phyloP scores from a whole-genome alignment of 1,140 invertebrate genomes.

The Euglossa dilemma region DNA sequence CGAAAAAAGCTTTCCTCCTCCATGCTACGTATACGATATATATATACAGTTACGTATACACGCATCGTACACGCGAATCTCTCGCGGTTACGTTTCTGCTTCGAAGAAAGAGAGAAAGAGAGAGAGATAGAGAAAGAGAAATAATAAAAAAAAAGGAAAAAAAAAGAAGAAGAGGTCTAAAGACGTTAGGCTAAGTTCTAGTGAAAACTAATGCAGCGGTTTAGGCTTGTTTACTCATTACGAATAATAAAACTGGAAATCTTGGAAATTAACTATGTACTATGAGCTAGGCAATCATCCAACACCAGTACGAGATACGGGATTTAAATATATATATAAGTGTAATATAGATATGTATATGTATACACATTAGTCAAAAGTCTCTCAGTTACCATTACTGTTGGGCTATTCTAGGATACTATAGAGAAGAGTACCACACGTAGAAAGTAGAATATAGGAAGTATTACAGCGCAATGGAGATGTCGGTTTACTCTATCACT shows the following conservation, averaged over 20 bases:
- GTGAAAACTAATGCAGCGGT: conserved; percentile 76
- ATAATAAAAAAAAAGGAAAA: background rate
- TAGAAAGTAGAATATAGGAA: conserved; percentile 45
- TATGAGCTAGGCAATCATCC: conserved; percentile 81
- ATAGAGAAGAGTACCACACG: conserved; percentile 56
- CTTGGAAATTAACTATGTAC: conserved; percentile 74
- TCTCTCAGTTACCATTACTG: conserved; percentile 66
- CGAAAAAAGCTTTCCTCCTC: conserved; percentile 34
- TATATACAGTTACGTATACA: background rate
- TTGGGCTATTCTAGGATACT: conserved; percentile 69
- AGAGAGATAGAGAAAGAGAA: too few relatives aligned
- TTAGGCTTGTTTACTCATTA: conserved; percentile 70
- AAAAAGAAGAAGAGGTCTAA: conserved; percentile 43
- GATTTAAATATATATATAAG: conserved; percentile 62
- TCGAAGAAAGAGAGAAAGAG: background rate
- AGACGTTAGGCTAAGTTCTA: conserved; percentile 72
- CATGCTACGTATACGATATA: conserved; percentile 47
- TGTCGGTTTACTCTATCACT: conserved; percentile 3
- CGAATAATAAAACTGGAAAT: conserved; percentile 71
- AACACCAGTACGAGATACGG: conserved; percentile 76
- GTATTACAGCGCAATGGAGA: conserved; percentile 26
- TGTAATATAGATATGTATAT: conserved; percentile 33
- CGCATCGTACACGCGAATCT: conserved; percentile 37
- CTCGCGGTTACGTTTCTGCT: background rate
- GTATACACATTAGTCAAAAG: conserved; percentile 40